Conservation (phyloP, 1,140 invertebrate genomes). For the Formica exsecta region DNA sequence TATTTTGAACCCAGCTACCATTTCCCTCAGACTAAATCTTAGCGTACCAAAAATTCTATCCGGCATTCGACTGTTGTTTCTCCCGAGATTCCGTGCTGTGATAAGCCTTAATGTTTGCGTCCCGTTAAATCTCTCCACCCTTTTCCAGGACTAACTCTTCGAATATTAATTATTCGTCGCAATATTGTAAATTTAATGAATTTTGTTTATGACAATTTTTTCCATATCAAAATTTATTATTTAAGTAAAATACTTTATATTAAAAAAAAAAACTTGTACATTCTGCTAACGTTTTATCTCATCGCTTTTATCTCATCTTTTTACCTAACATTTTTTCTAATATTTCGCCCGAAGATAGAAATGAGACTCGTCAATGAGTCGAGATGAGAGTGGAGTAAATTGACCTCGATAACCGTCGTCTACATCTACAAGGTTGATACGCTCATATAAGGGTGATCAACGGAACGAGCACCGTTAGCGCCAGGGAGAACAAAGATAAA, state of each 20-base stretch:
- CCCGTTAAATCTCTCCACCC: conserved; percentile 63
- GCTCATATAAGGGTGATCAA: conserved; percentile 39
- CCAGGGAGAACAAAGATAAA: conserved; percentile 51
- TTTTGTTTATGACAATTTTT: background rate
- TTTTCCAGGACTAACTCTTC: background rate
- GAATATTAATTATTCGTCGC: conserved; percentile 54
- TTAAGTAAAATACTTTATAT: background rate
- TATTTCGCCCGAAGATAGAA: conserved; percentile 14
- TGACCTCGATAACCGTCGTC: conserved; percentile 30
- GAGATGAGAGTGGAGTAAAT: conserved; percentile 30
- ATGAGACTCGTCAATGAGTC: conserved; percentile 29
- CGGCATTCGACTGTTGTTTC: background rate
- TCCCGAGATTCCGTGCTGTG: conserved; percentile 63
- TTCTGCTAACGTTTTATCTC: background rate
- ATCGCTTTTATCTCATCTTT: background rate
- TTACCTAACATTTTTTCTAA: background rate
- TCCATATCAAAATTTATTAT: background rate
- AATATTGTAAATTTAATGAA: background rate
- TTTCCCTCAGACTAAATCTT: conserved; percentile 31
- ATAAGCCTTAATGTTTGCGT: conserved; percentile 70
- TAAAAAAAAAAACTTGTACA: background rate
- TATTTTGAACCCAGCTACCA: conserved; percentile 19
- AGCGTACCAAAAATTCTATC: conserved; percentile 45
- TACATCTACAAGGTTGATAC: conserved; percentile 12
- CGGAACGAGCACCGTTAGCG: conserved; percentile 49